Percentiles rank a stretch among this genome's conserved stretches.
Evolutionary conservation across 2,888 invertebrate genomes (phyloP).

Genomic region (Troides oblongomaculatus): DNA sequence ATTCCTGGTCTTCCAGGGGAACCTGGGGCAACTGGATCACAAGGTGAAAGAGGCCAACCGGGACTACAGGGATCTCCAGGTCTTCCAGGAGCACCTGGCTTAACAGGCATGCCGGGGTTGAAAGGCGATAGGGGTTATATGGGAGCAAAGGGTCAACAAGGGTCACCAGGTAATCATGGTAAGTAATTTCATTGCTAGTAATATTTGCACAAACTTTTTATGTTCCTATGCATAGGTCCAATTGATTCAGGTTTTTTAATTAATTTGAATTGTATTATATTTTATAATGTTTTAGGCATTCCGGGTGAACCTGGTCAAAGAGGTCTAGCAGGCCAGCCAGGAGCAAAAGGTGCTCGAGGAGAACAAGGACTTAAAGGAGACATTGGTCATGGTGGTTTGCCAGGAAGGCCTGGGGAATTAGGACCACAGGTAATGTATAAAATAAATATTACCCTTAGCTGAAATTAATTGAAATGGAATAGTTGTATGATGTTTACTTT

Average conservation of each 20-base stretch:
- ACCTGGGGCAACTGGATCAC: slow-evolving; percentile 85
- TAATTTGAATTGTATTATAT: slow-evolving; percentile 7
- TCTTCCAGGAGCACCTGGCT: slow-evolving; percentile 84
- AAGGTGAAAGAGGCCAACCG: slow-evolving; percentile 86
- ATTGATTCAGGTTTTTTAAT: background rate
- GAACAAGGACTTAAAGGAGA: slow-evolving; percentile 89
- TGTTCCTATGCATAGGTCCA: background rate
- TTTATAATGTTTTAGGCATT: slow-evolving; percentile 62
- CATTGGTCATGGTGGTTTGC: slow-evolving; percentile 85
- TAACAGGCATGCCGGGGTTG: slow-evolving; percentile 84
- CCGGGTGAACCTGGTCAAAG: slow-evolving; percentile 83
- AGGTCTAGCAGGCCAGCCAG: slow-evolving; percentile 82
- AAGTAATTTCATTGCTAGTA: slow-evolving; percentile 22
- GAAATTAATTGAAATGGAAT: background rate
- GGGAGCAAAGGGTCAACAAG: slow-evolving; percentile 88
- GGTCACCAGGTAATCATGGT: slow-evolving; percentile 82
- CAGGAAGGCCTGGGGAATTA: slow-evolving; percentile 87
- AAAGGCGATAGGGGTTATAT: slow-evolving; percentile 87
- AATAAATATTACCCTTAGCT: background rate
- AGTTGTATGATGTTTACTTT: slow-evolving; percentile 11
- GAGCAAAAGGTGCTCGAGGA: slow-evolving; percentile 87
- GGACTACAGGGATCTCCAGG: slow-evolving; percentile 86
- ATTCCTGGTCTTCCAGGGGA: slow-evolving; percentile 85
- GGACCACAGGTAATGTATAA: slow-evolving; percentile 81
- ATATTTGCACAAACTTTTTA: background rate